Conservation (phyloP, 2,888 invertebrate genomes). For the Acanthosepion lycidas region DNA sequence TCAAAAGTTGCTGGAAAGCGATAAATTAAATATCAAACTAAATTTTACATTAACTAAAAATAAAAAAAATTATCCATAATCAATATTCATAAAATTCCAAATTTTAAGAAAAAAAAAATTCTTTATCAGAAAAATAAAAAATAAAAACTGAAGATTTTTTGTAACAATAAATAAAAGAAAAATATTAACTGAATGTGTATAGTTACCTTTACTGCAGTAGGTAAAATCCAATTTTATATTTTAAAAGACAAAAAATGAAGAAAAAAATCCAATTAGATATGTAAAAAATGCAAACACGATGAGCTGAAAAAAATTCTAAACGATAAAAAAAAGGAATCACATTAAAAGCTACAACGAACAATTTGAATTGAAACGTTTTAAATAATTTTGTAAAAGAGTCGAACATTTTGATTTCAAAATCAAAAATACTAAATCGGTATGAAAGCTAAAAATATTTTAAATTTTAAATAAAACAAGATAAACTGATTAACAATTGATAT, state of each 20-base stretch:
- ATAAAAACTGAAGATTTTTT: too few relatives aligned
- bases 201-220: background rate
- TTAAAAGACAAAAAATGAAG: background rate
- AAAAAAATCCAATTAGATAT: background rate
- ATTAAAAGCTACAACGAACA: background rate
- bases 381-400: background rate
- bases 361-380: too few relatives aligned
- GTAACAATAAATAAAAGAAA: background rate
- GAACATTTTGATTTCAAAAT: background rate
- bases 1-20: too few relatives aligned
- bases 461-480: background rate
- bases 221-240: slow-evolving; percentile 20
- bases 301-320: background rate
- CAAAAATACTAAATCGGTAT: too few relatives aligned
- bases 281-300: background rate
- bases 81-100: too few relatives aligned
- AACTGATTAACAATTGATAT: background rate
- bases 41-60: too few relatives aligned
- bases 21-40: too few relatives aligned
- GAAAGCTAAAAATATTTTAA: too few relatives aligned
- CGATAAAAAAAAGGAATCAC: background rate
- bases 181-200: background rate
- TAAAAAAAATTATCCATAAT: too few relatives aligned
- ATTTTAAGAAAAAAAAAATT: too few relatives aligned
- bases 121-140: too few relatives aligned